phyloP scores from a whole-genome alignment of 2,113 vertebrate genomes.

The Ptyas mucosa region DNA sequence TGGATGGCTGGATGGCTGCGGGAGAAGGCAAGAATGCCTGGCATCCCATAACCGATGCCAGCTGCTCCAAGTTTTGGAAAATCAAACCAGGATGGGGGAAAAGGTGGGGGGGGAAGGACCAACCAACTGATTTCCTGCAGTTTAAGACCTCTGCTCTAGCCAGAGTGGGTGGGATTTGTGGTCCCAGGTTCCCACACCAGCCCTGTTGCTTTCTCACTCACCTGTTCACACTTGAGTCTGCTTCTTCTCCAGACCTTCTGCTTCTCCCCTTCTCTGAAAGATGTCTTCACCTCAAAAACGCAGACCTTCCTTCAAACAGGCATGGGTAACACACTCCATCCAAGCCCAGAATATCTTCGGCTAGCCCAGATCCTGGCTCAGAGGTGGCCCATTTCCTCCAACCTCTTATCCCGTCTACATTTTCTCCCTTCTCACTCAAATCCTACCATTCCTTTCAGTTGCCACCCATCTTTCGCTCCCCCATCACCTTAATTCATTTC shows the following conservation, averaged over 20 bases:
- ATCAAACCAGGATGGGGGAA: background rate
- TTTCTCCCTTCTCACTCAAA: background rate
- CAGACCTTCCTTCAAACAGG: fast-evolving
- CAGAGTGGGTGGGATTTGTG: fast-evolving
- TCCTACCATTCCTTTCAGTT: constrained; percentile 23
- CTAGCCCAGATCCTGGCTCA: background rate
- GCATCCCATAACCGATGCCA: fast-evolving
- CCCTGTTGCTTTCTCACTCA: constrained; percentile 44
- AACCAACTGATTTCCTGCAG: background rate
- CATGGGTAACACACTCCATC: constrained; percentile 2
- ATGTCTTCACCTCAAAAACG: constrained; percentile 16
- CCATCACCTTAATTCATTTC: constrained; percentile 58
- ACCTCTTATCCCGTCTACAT: background rate
- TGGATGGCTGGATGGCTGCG: background rate
- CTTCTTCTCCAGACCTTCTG: background rate
- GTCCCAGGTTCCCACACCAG: background rate
- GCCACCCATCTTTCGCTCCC: constrained; percentile 49
- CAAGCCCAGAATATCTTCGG: background rate
- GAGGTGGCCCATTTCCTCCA: background rate
- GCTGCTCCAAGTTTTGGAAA: background rate
- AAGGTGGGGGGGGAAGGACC: fast-evolving
- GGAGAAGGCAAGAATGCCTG: background rate
- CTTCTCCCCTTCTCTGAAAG: background rate
- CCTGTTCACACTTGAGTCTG: constrained; percentile 44
- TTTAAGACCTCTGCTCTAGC: background rate